Evolutionary conservation across 2,797 vertebrate genomes (phyloP).

Genomic region (Monodelphis domestica): DNA sequence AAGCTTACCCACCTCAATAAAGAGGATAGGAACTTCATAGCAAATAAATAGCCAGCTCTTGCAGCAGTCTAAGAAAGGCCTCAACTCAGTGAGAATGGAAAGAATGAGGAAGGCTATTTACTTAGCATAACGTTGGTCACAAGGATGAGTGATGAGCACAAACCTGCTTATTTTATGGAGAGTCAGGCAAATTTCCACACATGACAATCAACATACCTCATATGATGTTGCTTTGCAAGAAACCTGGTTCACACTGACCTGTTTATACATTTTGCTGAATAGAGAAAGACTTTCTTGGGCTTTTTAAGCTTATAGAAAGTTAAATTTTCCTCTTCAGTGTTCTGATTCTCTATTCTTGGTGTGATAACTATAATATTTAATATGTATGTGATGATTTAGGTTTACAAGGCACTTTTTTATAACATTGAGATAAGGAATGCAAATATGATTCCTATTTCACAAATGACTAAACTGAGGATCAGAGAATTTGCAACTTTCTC

Average conservation of each 20-base stretch:
- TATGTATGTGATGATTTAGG: background rate
- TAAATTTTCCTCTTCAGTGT: background rate
- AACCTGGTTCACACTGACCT: background rate
- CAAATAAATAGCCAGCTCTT: background rate
- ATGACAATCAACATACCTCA: background rate
- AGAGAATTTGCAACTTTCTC: background rate
- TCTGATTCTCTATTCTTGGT: background rate
- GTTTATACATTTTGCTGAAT: background rate
- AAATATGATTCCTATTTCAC: background rate
- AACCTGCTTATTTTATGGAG: background rate
- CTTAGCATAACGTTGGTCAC: background rate
- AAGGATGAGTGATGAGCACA: background rate
- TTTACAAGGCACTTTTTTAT: background rate
- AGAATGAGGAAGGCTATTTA: background rate
- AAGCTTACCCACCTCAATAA: background rate
- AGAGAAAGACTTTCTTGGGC: background rate
- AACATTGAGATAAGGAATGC: background rate
- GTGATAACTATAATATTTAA: background rate
- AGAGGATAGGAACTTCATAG: background rate
- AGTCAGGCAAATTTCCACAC: background rate
- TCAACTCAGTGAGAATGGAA: background rate
- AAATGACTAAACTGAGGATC: background rate
- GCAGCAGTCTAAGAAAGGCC: background rate
- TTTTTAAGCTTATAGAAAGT: background rate
- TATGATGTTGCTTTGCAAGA: background rate